Evolutionary conservation across 2,888 invertebrate species (phyloP), one percentile per base, ranked within the genome.

Genomic region (Lepidocyrtoides sp.): DNA sequence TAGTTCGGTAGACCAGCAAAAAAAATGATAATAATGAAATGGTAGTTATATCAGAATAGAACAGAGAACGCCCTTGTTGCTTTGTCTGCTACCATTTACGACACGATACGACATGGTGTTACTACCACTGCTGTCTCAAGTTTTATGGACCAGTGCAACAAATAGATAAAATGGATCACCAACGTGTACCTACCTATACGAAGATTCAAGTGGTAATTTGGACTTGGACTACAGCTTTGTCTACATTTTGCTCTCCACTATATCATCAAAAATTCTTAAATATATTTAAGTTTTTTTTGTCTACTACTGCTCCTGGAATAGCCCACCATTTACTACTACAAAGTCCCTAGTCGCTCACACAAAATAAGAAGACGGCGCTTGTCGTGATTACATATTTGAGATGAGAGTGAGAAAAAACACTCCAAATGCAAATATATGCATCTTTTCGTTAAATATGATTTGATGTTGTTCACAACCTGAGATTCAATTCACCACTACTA

Each of bases 381-480:
- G 3, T 36, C 20, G 20, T 75, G 48, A 44, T 48, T 48, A 69
- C 36, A 66, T 69, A 41, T 48, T 7, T 26, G 75, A 75, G 75
- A 60, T 1, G 17, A 10, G 84, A 41, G 82, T 57, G 54, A 87
- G 77, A 83, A 87, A 87, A 86, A 20, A 44, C 63, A 87, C 77
- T 87, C 57, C 48, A 60, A 60, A 87, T 87, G 86, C 77, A 87
- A 87, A 87, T 87, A 36, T 77, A 87, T 77, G 75, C 86, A 87
- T 87, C 32, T 44, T 60, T 77, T 54, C 14, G 29, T 14, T 32
- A 48, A 75, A 75, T 75, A 82, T 44, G 82, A 69, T 44, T 29
- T 41, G 8, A 41, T 7, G 29, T 20, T 69, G 75, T 75, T 44
- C 75, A 48, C 48, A 23, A 69, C 66, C 36, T 69, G 66, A n/a